Conservation (phyloP, 1,140 invertebrate genomes). For the Bathynomus jamesi region DNA sequence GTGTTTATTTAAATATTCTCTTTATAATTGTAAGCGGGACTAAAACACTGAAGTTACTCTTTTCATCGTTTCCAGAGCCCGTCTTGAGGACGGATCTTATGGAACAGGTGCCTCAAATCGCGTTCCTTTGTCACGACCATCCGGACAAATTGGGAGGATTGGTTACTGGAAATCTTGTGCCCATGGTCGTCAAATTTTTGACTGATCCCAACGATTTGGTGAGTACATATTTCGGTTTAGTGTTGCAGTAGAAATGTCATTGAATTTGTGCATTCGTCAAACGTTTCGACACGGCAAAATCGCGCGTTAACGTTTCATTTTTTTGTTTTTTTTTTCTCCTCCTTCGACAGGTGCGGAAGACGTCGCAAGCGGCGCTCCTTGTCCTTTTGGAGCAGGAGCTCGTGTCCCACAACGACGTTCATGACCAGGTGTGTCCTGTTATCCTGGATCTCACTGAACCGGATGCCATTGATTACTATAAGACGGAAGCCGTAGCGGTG, state of each 20-base stretch:
- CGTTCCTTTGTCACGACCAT: constrained; percentile 53
- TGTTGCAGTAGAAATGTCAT: too few relatives aligned
- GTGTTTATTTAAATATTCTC: too few relatives aligned
- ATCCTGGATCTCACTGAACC: constrained; percentile 47
- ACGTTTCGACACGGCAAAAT: not conserved
- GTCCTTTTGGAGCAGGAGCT: constrained; percentile 55
- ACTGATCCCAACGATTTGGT: constrained; percentile 55
- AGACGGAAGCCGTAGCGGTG: constrained; percentile 50
- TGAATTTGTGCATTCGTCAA: not conserved
- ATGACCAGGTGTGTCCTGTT: constrained; percentile 53
- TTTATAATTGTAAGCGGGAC: too few relatives aligned
- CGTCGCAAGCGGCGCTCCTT: constrained; percentile 54
- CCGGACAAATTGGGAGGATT: constrained; percentile 42
- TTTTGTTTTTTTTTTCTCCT: not conserved
- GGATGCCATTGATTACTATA: constrained; percentile 48
- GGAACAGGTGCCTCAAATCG: constrained; percentile 57
- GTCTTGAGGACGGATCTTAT: constrained; percentile 54
- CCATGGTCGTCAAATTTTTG: constrained; percentile 54
- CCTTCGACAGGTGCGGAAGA: constrained; percentile 54
- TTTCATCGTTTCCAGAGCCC: not conserved
- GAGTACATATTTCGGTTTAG: too few relatives aligned
- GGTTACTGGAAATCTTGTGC: constrained; percentile 50
- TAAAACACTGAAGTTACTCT: too few relatives aligned
- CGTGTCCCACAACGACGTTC: constrained; percentile 51
- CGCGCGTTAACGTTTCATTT: not conserved